Evolutionary conservation across 2,888 invertebrate species (phyloP).

Genomic region (Julus scanicus): DNA sequence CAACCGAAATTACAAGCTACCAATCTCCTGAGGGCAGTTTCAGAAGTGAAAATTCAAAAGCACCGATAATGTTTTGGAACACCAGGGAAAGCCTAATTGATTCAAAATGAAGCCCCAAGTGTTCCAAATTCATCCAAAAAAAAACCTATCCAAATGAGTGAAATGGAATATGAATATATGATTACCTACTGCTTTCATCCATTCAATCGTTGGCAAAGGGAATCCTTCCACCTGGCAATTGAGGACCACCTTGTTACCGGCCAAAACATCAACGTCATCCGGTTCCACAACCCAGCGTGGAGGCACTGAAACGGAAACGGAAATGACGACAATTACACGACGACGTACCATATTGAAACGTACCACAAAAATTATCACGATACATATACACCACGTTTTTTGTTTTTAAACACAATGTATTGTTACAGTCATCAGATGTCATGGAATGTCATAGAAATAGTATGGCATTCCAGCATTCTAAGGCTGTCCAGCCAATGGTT

Average conservation of each 20-base stretch:
- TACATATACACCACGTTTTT: too few species aligned
- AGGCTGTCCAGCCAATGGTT: too few species aligned
- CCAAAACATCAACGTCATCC: constrained; percentile 93
- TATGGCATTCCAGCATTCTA: too few species aligned
- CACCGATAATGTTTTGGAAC: not conserved
- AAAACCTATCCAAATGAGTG: not conserved
- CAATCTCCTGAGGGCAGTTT: too few species aligned
- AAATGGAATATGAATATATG: constrained; percentile 54
- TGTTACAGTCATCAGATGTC: too few species aligned
- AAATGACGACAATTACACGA: not conserved
- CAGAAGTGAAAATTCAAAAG: not conserved
- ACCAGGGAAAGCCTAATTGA: not conserved
- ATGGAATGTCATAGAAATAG: too few species aligned
- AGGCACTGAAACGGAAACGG: constrained; percentile 74
- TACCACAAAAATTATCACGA: too few species aligned
- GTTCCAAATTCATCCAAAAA: not conserved
- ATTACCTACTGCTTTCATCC: constrained; percentile 94
- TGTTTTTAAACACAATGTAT: too few species aligned
- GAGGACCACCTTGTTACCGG: constrained; percentile 91
- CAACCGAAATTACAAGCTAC: not conserved
- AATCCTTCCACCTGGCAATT: constrained; percentile 97
- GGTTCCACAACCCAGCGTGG: constrained; percentile 96
- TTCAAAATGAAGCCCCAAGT: not conserved
- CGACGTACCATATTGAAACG: too few species aligned
- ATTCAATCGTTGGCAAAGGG: constrained; percentile 92